These are phyloP conservation scores for Gerris buenoi DNA, from an alignment of 1,140 invertebrate genomes.

Conservation along the genomic window DNA sequence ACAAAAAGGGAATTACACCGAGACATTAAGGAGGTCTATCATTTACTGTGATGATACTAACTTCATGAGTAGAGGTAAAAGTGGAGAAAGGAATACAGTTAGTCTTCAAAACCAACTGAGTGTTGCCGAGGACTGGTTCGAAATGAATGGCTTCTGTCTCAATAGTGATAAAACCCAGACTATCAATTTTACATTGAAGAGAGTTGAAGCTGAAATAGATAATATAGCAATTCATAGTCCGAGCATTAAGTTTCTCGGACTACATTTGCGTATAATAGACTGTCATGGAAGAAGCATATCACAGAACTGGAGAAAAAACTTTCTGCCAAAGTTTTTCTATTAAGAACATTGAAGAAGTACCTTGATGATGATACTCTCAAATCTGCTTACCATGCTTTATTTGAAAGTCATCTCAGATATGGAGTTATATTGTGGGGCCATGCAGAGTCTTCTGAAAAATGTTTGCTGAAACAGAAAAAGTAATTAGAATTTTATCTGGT, in stretches of 20 bases:
- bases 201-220: too few species aligned
- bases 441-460: not conserved
- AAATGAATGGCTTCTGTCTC: not conserved
- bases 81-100: not conserved
- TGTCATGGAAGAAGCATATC: not conserved
- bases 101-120: not conserved
- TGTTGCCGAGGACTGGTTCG: not conserved
- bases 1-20: not conserved
- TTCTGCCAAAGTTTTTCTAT: not conserved
- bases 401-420: not conserved
- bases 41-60: not conserved
- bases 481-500: too few species aligned
- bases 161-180: not conserved
- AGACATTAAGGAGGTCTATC: not conserved
- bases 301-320: not conserved
- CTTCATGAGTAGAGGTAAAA: not conserved
- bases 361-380: not conserved
- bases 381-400: not conserved
- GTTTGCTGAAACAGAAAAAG: not conserved
- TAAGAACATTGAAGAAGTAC: not conserved
- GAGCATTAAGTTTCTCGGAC: not conserved
- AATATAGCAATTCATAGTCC: not conserved
- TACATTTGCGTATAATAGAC: not conserved
- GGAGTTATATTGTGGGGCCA: not conserved
- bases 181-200: not conserved